Evolutionary conservation across 2,113 vertebrate genomes (phyloP).

Genomic region (Psephotus haematonotus): DNA sequence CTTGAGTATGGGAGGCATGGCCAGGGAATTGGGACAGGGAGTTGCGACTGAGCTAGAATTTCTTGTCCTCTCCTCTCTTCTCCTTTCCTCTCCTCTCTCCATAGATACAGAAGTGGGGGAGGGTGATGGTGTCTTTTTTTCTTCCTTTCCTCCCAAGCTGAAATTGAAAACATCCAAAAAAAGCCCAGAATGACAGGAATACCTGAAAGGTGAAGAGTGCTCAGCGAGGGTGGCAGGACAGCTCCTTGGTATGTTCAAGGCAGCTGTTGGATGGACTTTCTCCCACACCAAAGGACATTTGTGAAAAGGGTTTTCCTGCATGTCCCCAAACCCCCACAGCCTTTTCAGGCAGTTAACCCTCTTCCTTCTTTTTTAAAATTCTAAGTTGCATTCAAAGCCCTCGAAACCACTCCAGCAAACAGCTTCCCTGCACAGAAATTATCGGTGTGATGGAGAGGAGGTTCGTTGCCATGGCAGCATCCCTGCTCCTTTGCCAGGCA

Average conservation of each 20-base stretch:
- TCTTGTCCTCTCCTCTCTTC: neutral
- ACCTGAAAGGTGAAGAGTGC: neutral
- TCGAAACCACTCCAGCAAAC: neutral
- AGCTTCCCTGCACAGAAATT: neutral
- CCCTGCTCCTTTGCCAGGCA: accelerated
- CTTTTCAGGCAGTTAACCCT: neutral
- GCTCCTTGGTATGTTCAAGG: neutral
- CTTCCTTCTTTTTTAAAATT: neutral
- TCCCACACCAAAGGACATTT: neutral
- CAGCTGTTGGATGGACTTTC: neutral
- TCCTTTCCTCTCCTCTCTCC: neutral
- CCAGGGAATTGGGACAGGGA: neutral
- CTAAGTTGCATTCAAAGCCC: neutral
- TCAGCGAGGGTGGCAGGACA: accelerated
- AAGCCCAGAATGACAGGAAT: neutral
- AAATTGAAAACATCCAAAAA: neutral
- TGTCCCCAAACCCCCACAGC: neutral
- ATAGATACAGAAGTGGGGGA: neutral
- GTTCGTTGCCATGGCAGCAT: constrained; percentile 20
- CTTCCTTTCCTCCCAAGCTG: neutral
- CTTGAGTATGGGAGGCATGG: neutral
- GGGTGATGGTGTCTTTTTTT: neutral
- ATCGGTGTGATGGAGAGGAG: neutral
- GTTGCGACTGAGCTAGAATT: neutral
- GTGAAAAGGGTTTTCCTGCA: neutral